Conservation (phyloP, 2,797 vertebrate species). For the Halcyon leucocephala region DNA sequence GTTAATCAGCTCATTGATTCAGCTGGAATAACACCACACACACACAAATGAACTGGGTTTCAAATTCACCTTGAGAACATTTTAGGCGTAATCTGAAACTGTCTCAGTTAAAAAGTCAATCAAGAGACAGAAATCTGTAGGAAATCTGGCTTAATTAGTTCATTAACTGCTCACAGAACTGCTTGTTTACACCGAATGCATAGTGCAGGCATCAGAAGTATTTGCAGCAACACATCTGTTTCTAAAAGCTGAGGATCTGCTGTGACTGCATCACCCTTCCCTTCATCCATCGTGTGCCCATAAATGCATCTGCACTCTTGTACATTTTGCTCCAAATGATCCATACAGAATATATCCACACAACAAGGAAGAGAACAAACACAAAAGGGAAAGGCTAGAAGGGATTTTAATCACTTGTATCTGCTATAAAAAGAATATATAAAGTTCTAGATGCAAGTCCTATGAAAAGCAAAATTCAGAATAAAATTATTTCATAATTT, state of each 20-base stretch:
- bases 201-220: slow-evolving; percentile 46
- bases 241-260: not conserved
- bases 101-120: not conserved
- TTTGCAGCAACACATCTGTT: slow-evolving; percentile 1
- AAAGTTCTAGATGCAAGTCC: not conserved
- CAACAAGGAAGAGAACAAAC: not conserved
- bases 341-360: not conserved
- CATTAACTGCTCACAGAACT: slow-evolving; percentile 39
- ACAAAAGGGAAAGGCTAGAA: not conserved
- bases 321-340: not conserved
- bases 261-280: not conserved
- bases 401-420: not conserved
- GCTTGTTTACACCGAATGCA: slow-evolving; percentile 34
- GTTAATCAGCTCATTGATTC: not conserved
- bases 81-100: not conserved
- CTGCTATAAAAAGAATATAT: not conserved
- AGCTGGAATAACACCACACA: not conserved
- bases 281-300: not conserved
- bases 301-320: not conserved
- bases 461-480: not conserved
- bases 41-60: not conserved
- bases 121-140: slow-evolving; percentile 10
- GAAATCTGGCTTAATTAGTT: slow-evolving; percentile 49
- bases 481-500: not conserved
- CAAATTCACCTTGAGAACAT: not conserved